Base-by-base conservation (phyloP, 2,888 invertebrate species). In the Cantharis nigra region DNA sequence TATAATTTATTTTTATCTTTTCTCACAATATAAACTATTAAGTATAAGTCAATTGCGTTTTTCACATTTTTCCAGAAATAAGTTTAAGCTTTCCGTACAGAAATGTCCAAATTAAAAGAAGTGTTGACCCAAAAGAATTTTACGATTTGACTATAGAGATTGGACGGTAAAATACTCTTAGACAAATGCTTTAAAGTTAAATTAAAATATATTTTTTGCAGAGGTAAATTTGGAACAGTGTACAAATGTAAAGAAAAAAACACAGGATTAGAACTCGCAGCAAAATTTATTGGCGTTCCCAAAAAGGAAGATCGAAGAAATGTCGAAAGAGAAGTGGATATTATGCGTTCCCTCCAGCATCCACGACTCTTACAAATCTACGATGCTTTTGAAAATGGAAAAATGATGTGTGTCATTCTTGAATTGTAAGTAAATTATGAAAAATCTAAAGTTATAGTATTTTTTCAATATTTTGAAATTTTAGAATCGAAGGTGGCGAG, bases 181-280 rank as follows among this genome's bases (percentile, higher is more conserved):
- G n/a, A 67, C 63, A 63, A 70, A 74, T 69, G 63, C 62, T 30
- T 67, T 69, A 72, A 30, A 71, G 9, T 11, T 1, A 7, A 11
- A 11, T 64, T 28, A 9, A 14, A 23, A 70, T 64, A 62, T 33
- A 30, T 72, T 72, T 20, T 63, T 49, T 49, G n/a, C 90, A 98
- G 98, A 86, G 98, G 98, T 4, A 98, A 98, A 91, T 98, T 98
- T 89, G 98, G 98, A 78, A 97, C 97, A 62, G 98, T 99, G 64
- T 98, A 96, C 90, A 93, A 94, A 86, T 98, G 98, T 89, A 92
- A 92, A 72, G 98, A 98, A 89, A 96, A 95, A 88, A 90, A 91
- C 73, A 94, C 94, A 0, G 95, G 95, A 0, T 89, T 96, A 72
- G 92, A 93, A 83, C 90, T 98, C 83, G 98, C 98, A 0, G 98